A percentile compares a stretch with the other conserved stretches of the same genome.
Conservation (phyloP, 2,888 invertebrate genomes). For the Fragum whitleyi region DNA sequence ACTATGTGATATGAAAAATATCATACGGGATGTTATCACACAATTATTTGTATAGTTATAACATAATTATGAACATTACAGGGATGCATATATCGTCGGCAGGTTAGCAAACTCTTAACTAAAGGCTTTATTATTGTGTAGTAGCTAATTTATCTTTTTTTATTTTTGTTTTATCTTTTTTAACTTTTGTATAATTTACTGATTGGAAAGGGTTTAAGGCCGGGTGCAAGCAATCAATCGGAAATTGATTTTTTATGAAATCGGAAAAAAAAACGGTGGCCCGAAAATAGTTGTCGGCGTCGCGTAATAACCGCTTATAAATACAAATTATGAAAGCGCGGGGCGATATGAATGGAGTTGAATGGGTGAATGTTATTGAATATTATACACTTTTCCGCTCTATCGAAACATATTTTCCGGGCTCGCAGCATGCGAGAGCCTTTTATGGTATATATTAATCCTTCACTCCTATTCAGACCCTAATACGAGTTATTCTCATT, state of each 20-base stretch:
- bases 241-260: conserved; percentile 9
- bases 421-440: conserved; percentile 49
- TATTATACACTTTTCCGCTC: conserved; percentile 60
- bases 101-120: too few relatives aligned
- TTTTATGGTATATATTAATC: conserved; percentile 34
- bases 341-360: conserved; percentile 3
- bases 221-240: neutral
- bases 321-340: conserved; percentile 29
- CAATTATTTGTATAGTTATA: too few relatives aligned
- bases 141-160: too few relatives aligned
- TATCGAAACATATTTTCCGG: conserved; percentile 56
- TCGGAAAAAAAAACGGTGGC: conserved; percentile 15
- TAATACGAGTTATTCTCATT: too few relatives aligned
- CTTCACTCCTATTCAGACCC: too few relatives aligned
- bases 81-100: too few relatives aligned
- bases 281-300: conserved; percentile 8
- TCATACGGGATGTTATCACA: too few relatives aligned
- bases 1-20: too few relatives aligned
- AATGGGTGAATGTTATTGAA: conserved; percentile 6
- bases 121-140: too few relatives aligned
- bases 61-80: too few relatives aligned
- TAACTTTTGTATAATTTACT: too few relatives aligned
- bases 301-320: conserved; percentile 25
- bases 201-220: neutral
- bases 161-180: too few relatives aligned